Conservation (phyloP, 2,113 vertebrate species). For the Dicaeum eximium region DNA sequence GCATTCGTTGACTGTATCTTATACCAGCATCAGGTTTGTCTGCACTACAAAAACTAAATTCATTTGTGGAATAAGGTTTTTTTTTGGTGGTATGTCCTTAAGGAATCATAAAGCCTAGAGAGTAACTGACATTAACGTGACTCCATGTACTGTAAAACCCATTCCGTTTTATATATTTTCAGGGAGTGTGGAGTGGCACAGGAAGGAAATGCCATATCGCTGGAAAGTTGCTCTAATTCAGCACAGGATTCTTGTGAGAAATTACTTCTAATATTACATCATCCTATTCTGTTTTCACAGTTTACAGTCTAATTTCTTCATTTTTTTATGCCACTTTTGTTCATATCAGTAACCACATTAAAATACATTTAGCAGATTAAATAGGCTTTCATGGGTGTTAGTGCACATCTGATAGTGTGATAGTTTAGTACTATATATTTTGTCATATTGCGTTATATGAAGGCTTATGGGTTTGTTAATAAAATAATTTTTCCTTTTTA, state of each 20-base stretch:
- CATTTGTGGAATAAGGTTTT: not conserved
- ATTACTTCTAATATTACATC: constrained; percentile 58
- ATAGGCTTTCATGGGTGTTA: not conserved
- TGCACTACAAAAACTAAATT: not conserved
- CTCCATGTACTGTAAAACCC: constrained; percentile 51
- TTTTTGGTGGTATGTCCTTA: not conserved
- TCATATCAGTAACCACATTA: constrained; percentile 1
- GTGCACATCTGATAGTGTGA: not conserved
- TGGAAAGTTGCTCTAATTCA: constrained; percentile 64
- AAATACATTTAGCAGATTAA: not conserved
- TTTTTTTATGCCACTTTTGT: constrained; percentile 32
- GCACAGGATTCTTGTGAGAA: constrained; percentile 63
- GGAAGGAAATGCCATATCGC: constrained; percentile 59
- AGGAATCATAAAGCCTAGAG: constrained; percentile 19
- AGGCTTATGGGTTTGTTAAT: not conserved
- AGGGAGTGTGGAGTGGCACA: constrained; percentile 55
- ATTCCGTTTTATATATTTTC: constrained; percentile 63
- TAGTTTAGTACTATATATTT: not conserved
- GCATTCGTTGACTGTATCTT: not conserved
- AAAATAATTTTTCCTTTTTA: not conserved
- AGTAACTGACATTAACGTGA: constrained; percentile 24
- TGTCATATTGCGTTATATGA: not conserved
- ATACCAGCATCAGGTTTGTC: not conserved
- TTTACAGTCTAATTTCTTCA: constrained; percentile 31
- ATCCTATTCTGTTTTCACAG: constrained; percentile 29